Percentiles rank a stretch among this genome's conserved stretches.
Conservation (phyloP, 2,888 invertebrate species). For the Marronus borbonicus region DNA sequence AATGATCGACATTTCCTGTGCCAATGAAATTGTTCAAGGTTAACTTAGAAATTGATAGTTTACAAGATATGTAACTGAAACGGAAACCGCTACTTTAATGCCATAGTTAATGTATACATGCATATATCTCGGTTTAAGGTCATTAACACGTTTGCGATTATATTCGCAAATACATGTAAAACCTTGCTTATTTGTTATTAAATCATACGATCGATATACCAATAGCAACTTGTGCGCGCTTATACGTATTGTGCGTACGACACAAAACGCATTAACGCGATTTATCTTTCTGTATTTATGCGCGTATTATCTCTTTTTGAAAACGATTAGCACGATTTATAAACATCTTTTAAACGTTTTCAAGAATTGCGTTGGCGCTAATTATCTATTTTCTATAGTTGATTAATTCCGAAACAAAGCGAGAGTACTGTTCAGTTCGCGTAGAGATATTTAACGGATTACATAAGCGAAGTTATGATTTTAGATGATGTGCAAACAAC, state of each 20-base stretch:
- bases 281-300: neutral
- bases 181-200: slow-evolving; percentile 15
- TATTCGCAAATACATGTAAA: slow-evolving; percentile 1
- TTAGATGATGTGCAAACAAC: no score
- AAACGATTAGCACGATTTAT: neutral
- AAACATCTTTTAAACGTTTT: no score
- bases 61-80: slow-evolving; percentile 33
- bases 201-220: neutral
- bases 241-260: neutral
- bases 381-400: slow-evolving; percentile 13
- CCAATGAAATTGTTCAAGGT: slow-evolving; percentile 45
- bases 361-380: neutral
- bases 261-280: neutral
- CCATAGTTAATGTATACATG: neutral
- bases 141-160: slow-evolving; percentile 18
- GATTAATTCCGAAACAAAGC: no score
- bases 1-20: slow-evolving; percentile 46
- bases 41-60: slow-evolving; percentile 33
- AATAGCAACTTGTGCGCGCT: neutral
- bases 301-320: neutral
- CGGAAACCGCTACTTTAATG: slow-evolving; percentile 38
- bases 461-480: no score
- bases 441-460: no score
- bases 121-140: slow-evolving; percentile 24
- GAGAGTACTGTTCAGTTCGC: no score